phyloP scores from a whole-genome alignment of 2,797 vertebrate genomes.

The Pseudomugil gertrudae region DNA sequence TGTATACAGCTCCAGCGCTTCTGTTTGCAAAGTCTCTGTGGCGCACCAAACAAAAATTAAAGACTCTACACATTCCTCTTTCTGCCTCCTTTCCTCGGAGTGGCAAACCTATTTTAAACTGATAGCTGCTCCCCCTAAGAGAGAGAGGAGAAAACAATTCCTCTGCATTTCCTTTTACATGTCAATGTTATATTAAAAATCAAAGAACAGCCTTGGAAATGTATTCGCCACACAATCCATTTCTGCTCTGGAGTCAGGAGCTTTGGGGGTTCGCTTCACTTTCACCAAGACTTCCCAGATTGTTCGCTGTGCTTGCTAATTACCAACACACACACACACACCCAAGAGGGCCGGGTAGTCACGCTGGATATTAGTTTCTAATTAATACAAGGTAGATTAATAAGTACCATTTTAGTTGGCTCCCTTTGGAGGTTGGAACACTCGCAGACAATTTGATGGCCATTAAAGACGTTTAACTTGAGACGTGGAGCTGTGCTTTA shows the following conservation, averaged over 20 bases:
- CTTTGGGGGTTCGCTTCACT: slow-evolving; percentile 42
- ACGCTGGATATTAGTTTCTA: slow-evolving; percentile 57
- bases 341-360: slow-evolving; percentile 23
- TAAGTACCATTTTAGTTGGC: slow-evolving; percentile 53
- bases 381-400: slow-evolving; percentile 77
- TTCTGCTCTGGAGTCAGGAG: slow-evolving; percentile 39
- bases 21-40: slow-evolving; percentile 47
- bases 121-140: slow-evolving; percentile 54
- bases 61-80: slow-evolving; percentile 34
- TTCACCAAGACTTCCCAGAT: slow-evolving; percentile 35
- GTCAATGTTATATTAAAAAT: slow-evolving; percentile 51
- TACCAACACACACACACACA: slow-evolving; percentile 56
- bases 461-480: slow-evolving; percentile 40
- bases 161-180: slow-evolving; percentile 51
- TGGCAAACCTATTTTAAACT: slow-evolving; percentile 52
- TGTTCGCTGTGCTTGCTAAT: slow-evolving; percentile 68
- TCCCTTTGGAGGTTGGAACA: slow-evolving; percentile 50
- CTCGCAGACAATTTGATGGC: slow-evolving; percentile 44
- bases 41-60: slow-evolving; percentile 70
- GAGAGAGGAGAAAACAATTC: slow-evolving; percentile 37
- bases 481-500: slow-evolving; percentile 19
- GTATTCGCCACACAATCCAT: slow-evolving; percentile 33
- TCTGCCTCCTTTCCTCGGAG: slow-evolving; percentile 18
- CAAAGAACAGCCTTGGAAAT: slow-evolving; percentile 49
- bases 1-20: slow-evolving; percentile 20